These are phyloP conservation scores for Euglossa dilemma DNA, from an alignment of 1,140 invertebrate species.

Conservation along the genomic window DNA sequence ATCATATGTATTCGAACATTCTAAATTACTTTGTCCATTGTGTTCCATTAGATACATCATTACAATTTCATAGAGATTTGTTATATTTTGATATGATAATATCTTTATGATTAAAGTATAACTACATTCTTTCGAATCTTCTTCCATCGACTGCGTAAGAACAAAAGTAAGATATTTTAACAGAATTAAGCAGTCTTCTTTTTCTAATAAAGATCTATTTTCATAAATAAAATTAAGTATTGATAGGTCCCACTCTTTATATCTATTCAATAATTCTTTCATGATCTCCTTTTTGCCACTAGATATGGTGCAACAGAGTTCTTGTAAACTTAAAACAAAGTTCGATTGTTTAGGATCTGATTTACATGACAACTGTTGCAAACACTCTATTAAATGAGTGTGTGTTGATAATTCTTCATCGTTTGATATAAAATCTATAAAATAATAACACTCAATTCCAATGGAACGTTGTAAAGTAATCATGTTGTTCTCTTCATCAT, in stretches of 20 bases:
- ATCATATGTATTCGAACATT: slow-evolving; percentile 55
- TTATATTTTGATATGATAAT: slow-evolving; percentile 53
- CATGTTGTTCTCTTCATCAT: slow-evolving; percentile 68
- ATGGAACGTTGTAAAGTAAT: slow-evolving; percentile 75
- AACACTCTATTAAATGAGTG: slow-evolving; percentile 65
- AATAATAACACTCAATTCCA: slow-evolving; percentile 70
- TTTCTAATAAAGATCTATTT: slow-evolving; percentile 47
- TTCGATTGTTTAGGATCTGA: slow-evolving; percentile 41
- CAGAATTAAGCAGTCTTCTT: slow-evolving; percentile 63
- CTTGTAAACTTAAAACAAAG: slow-evolving; percentile 57
- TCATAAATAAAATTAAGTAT: slow-evolving; percentile 61
- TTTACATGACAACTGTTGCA: slow-evolving; percentile 70
- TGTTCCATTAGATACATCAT: slow-evolving; percentile 72
- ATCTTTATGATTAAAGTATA: slow-evolving; percentile 54
- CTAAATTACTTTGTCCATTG: slow-evolving; percentile 63
- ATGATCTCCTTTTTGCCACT: slow-evolving; percentile 61
- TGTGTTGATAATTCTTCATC: slow-evolving; percentile 57
- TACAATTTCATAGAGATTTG: slow-evolving; percentile 65
- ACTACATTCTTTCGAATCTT: slow-evolving; percentile 58
- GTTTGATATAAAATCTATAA: slow-evolving; percentile 65
- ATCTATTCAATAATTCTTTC: slow-evolving; percentile 67
- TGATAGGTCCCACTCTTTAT: slow-evolving; percentile 71
- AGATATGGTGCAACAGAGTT: slow-evolving; percentile 58
- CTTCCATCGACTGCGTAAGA: slow-evolving; percentile 41
- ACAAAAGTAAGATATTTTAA: slow-evolving; percentile 71